Percentiles rank a stretch among this genome's conserved stretches.
Conservation (phyloP, 92 coral and sea anemone species). For the Pocillopora meandrina region DNA sequence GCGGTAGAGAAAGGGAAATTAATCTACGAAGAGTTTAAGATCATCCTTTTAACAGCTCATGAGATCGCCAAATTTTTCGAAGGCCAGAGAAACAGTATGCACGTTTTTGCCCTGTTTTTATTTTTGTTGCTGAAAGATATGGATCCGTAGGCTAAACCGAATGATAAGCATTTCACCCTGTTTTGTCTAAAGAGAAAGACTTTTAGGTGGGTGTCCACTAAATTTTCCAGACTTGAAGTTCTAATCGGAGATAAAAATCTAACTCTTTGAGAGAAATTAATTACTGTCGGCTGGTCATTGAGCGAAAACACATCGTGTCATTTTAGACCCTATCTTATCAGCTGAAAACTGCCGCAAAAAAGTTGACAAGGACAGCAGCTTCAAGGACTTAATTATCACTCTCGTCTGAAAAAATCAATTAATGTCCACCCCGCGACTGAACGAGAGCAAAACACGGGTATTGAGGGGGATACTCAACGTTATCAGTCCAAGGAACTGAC, state of each 20-base stretch:
- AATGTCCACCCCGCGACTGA: constrained; percentile 35
- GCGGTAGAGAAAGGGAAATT: neutral
- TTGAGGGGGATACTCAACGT: neutral
- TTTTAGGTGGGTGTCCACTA: constrained; percentile 25
- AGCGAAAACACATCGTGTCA: constrained; percentile 7
- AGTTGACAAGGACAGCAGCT: neutral
- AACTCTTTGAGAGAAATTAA: constrained; percentile 25
- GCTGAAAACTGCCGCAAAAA: constrained; percentile 11
- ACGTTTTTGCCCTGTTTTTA: neutral
- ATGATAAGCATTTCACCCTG: neutral
- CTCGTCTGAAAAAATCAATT: constrained; percentile 37
- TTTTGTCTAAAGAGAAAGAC: neutral
- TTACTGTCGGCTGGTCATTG: constrained; percentile 45
- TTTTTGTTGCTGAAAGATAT: neutral
- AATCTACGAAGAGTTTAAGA: constrained; percentile 1
- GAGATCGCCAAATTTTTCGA: neutral
- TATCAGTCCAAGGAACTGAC: constrained; percentile 6
- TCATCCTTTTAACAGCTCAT: constrained; percentile 7
- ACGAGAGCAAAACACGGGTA: neutral
- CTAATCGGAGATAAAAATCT: constrained; percentile 22
- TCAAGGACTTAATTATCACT: constrained; percentile 13
- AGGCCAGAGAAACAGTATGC: constrained; percentile 1
- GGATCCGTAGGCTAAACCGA: neutral
- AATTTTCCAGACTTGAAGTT: neutral
- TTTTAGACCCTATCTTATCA: constrained; percentile 18